Conservation (phyloP, 2,888 invertebrate genomes). For the Dicyrtoma fusca region DNA sequence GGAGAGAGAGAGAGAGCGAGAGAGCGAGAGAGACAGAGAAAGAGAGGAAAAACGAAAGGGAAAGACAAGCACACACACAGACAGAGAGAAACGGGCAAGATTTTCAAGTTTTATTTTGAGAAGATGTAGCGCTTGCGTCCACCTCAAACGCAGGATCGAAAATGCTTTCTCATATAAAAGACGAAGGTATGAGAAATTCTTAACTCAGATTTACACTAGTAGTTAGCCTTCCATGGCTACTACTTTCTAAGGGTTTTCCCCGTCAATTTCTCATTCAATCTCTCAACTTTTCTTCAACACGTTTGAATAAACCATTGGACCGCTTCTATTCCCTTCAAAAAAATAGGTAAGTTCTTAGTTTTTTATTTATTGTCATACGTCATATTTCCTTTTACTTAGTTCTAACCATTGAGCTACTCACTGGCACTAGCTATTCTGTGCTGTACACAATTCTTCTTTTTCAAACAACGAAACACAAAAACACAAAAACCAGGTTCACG, state of each 20-base stretch:
- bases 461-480: too few relatives aligned
- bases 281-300: background rate
- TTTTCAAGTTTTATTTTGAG: slow-evolving; percentile 8
- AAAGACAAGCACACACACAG: slow-evolving; percentile 9
- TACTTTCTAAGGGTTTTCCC: slow-evolving; percentile 37
- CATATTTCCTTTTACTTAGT: too few relatives aligned
- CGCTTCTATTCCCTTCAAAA: too few relatives aligned
- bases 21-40: slow-evolving; percentile 10
- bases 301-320: background rate
- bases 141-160: slow-evolving; percentile 31
- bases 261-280: background rate
- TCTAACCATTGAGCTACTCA: too few relatives aligned
- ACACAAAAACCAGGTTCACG: too few relatives aligned
- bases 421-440: too few relatives aligned
- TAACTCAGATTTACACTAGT: slow-evolving; percentile 54
- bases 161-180: slow-evolving; percentile 40
- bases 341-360: too few relatives aligned
- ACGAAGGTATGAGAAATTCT: slow-evolving; percentile 37
- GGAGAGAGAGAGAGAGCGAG: slow-evolving; percentile 7
- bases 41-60: too few relatives aligned
- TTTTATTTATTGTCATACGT: too few relatives aligned
- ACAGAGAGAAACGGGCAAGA: slow-evolving; percentile 6
- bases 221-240: slow-evolving; percentile 57
- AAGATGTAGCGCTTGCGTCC: slow-evolving; percentile 44
- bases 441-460: too few relatives aligned